Conservation (phyloP, 2,113 vertebrate species). For the Rhinoderma darwinii region DNA sequence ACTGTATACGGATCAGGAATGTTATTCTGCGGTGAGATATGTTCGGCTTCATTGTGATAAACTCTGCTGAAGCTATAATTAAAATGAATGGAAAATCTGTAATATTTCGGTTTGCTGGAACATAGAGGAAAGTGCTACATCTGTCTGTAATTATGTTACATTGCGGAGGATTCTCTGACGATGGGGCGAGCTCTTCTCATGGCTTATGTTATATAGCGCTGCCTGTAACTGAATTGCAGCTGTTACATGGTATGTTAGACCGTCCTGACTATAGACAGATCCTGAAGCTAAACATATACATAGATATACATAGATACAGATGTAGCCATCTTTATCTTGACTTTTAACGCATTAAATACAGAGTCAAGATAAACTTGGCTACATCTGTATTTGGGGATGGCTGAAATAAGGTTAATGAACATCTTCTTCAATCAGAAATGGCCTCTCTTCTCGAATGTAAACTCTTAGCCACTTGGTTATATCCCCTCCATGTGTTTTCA, state of each 20-base stretch:
- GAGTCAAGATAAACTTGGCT: too few relatives aligned
- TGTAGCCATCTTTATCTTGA: too few relatives aligned
- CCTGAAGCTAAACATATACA: background rate
- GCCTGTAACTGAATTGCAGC: background rate
- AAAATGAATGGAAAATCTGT: constrained; percentile 30
- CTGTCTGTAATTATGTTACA: constrained; percentile 17
- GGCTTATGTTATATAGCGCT: background rate
- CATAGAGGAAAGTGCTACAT: background rate
- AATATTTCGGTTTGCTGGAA: background rate
- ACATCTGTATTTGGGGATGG: too few relatives aligned
- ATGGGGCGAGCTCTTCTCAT: background rate
- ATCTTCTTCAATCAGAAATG: too few relatives aligned
- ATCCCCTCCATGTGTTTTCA: too few relatives aligned
- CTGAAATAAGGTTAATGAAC: too few relatives aligned
- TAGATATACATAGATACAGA: too few relatives aligned
- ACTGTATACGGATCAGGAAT: constrained; percentile 9
- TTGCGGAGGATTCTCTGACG: constrained; percentile 15
- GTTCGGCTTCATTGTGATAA: constrained; percentile 26
- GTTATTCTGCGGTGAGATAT: background rate
- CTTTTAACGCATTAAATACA: too few relatives aligned
- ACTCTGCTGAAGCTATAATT: background rate
- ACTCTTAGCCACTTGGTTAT: too few relatives aligned
- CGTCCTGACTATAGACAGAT: too few relatives aligned
- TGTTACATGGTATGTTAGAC: background rate
- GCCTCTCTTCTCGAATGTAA: too few relatives aligned